A percentile compares a stretch with the other conserved stretches of the same genome.
Conservation (phyloP, 2,888 invertebrate species). For the Rhamphomyia laevipes region DNA sequence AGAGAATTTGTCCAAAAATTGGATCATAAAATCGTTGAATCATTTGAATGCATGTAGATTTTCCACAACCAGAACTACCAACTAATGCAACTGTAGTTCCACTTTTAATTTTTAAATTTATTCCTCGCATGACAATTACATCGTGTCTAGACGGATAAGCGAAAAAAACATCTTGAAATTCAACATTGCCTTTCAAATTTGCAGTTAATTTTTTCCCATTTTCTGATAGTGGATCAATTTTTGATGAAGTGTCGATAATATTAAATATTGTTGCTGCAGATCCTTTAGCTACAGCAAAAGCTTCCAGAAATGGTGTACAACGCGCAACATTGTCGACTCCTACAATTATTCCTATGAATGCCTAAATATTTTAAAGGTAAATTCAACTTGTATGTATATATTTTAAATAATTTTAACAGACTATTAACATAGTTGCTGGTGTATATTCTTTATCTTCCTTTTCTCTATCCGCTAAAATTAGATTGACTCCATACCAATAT, state of each 20-base stretch:
- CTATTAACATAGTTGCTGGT: conserved; percentile 60
- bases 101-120: conserved; percentile 49
- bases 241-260: conserved; percentile 61
- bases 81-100: conserved; percentile 64
- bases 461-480: conserved; percentile 54
- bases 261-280: conserved; percentile 62
- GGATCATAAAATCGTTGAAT: conserved; percentile 67
- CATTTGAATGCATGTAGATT: conserved; percentile 69
- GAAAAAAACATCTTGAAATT: conserved; percentile 59
- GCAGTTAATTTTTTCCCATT: conserved; percentile 49
- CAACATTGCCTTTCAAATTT: conserved; percentile 51
- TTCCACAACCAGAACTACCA: conserved; percentile 67
- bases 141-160: conserved; percentile 67
- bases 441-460: conserved; percentile 51
- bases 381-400: too few relatives aligned
- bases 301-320: conserved; percentile 62
- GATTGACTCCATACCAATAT: conserved; percentile 70
- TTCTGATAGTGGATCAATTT: conserved; percentile 57
- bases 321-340: conserved; percentile 70
- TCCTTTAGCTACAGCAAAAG: conserved; percentile 58
- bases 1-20: conserved; percentile 40
- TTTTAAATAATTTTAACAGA: conserved; percentile 33
- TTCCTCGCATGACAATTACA: conserved; percentile 55
- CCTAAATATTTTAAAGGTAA: conserved; percentile 16
- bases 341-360: conserved; percentile 63